Conservation (phyloP, 2,888 invertebrate species). For the Embidobia sp. region DNA sequence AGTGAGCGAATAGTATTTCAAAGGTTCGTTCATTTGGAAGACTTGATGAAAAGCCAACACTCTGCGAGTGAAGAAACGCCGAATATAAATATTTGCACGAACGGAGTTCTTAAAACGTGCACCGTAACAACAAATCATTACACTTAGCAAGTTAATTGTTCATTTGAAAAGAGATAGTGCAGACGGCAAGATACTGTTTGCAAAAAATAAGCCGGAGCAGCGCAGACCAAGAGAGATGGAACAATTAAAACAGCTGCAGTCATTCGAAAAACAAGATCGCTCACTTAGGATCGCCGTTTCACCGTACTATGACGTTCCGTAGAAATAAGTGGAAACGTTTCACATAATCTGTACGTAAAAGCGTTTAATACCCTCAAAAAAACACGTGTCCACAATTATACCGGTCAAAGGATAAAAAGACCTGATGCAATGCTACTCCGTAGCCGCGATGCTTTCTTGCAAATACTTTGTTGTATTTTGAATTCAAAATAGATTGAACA, state of each 20-base stretch:
- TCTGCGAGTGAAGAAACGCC: no score
- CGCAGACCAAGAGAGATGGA: constrained; percentile 16
- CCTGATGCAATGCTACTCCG: no score
- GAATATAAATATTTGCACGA: no score
- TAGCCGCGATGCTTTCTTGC: no score
- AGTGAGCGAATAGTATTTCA: no score
- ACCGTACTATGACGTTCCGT: constrained; percentile 46
- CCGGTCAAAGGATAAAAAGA: no score
- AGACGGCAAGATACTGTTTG: background rate
- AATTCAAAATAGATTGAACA: no score
- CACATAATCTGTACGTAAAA: constrained; percentile 41
- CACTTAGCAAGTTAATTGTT: constrained; percentile 19
- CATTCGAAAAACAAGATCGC: constrained; percentile 46
- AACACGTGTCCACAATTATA: constrained; percentile 1
- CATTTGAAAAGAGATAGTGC: constrained; percentile 3
- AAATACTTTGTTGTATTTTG: no score
- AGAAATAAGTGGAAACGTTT: constrained; percentile 34
- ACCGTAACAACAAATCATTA: constrained; percentile 4
- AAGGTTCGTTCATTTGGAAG: no score
- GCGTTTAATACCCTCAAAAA: constrained; percentile 22
- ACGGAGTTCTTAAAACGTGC: constrained; percentile 6
- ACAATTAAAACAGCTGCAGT: constrained; percentile 50
- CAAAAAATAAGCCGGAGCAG: constrained; percentile 10
- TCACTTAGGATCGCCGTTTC: constrained; percentile 44
- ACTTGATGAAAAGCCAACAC: no score